Conservation (phyloP, 2,888 invertebrate species). For the Machimus atricapillus region DNA sequence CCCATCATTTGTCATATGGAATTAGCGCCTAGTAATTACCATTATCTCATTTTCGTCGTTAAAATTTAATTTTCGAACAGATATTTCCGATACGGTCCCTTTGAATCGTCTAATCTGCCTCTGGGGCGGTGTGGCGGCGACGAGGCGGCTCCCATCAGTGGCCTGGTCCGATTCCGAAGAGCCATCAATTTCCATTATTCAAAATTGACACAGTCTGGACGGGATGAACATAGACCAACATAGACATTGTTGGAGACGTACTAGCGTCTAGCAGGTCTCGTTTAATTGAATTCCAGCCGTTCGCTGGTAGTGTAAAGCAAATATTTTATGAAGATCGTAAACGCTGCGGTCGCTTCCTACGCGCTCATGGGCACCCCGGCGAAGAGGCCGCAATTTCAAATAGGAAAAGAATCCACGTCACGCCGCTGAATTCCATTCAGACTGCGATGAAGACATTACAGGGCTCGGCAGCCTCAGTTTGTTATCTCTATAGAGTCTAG, state of each 20-base stretch:
- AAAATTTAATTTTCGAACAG: slow-evolving; percentile 28
- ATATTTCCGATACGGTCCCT: neutral
- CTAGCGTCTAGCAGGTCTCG: neutral
- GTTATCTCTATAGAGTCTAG: neutral
- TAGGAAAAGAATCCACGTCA: neutral
- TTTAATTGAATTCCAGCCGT: neutral
- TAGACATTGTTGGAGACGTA: neutral
- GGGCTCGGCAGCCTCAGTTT: neutral
- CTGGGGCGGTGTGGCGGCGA: neutral
- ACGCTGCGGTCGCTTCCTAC: neutral
- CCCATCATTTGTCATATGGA: slow-evolving; percentile 17
- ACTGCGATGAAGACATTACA: neutral
- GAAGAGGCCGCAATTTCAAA: neutral
- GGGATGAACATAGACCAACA: neutral
- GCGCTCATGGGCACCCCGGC: neutral
- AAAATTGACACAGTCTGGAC: neutral
- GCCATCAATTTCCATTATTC: neutral
- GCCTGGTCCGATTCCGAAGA: neutral
- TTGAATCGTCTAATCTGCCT: neutral
- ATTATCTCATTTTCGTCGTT: slow-evolving; percentile 27
- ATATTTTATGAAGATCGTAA: neutral
- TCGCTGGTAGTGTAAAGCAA: neutral
- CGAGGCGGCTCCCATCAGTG: neutral
- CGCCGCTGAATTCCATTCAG: neutral
- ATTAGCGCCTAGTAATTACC: slow-evolving; percentile 36